Evolutionary conservation across 2,797 vertebrate genomes (phyloP).

Genomic region (Ctenochaetus hawaiiensis): DNA sequence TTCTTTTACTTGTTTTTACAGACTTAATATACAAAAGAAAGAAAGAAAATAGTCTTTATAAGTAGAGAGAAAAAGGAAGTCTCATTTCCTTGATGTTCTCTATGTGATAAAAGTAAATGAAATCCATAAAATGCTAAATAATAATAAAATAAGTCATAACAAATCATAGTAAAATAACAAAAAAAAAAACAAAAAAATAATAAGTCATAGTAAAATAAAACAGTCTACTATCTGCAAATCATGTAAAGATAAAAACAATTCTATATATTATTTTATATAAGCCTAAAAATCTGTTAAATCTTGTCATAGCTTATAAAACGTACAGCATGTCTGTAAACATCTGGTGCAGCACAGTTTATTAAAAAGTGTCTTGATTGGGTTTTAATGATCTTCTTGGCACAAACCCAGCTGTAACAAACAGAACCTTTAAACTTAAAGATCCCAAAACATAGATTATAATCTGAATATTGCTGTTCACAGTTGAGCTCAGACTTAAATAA

Average conservation of each 20-base stretch:
- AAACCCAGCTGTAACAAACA: neutral
- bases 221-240: no score
- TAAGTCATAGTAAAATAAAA: no score
- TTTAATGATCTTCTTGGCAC: neutral
- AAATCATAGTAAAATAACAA: no score
- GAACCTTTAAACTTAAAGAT: neutral
- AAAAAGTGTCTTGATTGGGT: conserved; percentile 4
- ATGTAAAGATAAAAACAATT: no score
- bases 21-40: neutral
- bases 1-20: conserved; percentile 2
- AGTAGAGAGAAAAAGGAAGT: neutral
- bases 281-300: neutral
- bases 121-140: no score
- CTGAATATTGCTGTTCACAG: neutral
- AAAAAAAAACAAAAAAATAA: no score
- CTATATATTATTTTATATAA: no score
- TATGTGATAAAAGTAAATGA: no score
- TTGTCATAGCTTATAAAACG: neutral
- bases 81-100: neutral
- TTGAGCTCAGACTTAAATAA: no score
- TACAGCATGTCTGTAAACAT: neutral
- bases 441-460: neutral
- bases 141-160: no score
- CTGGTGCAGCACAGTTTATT: neutral
- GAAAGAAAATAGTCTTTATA: conserved; percentile 2